Evolutionary conservation across 1,140 invertebrate species (phyloP).

Genomic region (Akabosia matsudoensis): DNA sequence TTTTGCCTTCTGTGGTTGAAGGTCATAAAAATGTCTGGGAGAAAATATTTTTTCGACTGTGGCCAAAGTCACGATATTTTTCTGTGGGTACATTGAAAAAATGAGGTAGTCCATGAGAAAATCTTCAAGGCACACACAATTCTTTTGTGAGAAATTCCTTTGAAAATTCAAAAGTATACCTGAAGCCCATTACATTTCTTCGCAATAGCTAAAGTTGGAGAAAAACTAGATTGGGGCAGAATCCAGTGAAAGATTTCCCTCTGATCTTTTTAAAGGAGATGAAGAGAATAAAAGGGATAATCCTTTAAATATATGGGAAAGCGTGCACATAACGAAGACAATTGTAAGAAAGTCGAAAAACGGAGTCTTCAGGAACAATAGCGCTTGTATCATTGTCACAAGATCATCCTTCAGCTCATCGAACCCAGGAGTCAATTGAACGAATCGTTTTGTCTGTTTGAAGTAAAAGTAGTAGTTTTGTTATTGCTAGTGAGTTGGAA

Average conservation of each 20-base stretch:
- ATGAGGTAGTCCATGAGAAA: not conserved
- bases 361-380: not conserved
- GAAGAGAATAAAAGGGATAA: not conserved
- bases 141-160: not conserved
- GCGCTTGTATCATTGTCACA: not conserved
- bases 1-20: not conserved
- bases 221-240: not conserved
- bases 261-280: not conserved
- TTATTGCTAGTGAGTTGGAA: not conserved
- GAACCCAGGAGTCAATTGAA: not conserved
- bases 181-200: not conserved
- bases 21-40: conserved; percentile 2
- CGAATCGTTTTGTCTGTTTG: not conserved
- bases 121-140: not conserved
- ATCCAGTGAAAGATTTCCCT: not conserved
- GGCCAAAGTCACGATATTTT: not conserved
- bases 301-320: not conserved
- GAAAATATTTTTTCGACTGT: not conserved
- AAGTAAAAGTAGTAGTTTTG: not conserved
- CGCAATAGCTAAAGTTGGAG: not conserved
- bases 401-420: not conserved
- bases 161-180: not conserved
- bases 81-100: not conserved
- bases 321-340: not conserved
- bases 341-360: not conserved